Evolutionary conservation across 1,140 invertebrate genomes (phyloP).

Genomic region (Oryctes rhinoceros): DNA sequence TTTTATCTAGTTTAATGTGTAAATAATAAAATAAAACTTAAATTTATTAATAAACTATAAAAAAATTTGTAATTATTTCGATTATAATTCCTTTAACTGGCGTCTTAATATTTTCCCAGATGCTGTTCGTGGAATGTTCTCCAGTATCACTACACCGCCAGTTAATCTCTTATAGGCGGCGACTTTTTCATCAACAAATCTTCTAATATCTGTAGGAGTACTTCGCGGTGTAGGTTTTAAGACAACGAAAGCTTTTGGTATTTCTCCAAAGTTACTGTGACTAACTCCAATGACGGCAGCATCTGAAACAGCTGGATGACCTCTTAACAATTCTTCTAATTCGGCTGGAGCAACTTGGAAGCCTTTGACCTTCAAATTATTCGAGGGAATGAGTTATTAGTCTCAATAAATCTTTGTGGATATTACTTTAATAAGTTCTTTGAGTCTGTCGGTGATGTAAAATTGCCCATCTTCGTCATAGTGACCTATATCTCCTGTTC

Average conservation of each 20-base stretch:
- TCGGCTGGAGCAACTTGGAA: slow-evolving; percentile 89
- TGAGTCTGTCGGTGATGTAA: slow-evolving; percentile 78
- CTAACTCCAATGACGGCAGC: slow-evolving; percentile 86
- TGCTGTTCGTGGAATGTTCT: slow-evolving; percentile 69
- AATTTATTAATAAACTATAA: neutral
- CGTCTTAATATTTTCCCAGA: slow-evolving; percentile 71
- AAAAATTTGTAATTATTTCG: neutral
- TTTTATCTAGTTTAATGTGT: too few species aligned
- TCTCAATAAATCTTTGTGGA: slow-evolving; percentile 32
- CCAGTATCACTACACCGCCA: slow-evolving; percentile 65
- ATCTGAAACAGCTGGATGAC: slow-evolving; percentile 78
- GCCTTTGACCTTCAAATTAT: slow-evolving; percentile 64
- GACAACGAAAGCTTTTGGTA: slow-evolving; percentile 77
- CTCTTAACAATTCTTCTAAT: slow-evolving; percentile 80
- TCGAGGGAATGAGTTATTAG: neutral
- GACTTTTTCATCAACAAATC: slow-evolving; percentile 60
- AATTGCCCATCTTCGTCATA: slow-evolving; percentile 71
- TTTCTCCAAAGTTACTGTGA: slow-evolving; percentile 76
- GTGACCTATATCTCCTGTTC: slow-evolving; percentile 78
- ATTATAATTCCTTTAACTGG: slow-evolving; percentile 60
- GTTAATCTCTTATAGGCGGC: slow-evolving; percentile 60
- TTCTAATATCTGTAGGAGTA: slow-evolving; percentile 58
- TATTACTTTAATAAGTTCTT: slow-evolving; percentile 78
- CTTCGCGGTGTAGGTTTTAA: slow-evolving; percentile 57
- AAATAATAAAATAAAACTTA: neutral